Conservation (phyloP, 2,113 vertebrate species). For the Serinus canaria region DNA sequence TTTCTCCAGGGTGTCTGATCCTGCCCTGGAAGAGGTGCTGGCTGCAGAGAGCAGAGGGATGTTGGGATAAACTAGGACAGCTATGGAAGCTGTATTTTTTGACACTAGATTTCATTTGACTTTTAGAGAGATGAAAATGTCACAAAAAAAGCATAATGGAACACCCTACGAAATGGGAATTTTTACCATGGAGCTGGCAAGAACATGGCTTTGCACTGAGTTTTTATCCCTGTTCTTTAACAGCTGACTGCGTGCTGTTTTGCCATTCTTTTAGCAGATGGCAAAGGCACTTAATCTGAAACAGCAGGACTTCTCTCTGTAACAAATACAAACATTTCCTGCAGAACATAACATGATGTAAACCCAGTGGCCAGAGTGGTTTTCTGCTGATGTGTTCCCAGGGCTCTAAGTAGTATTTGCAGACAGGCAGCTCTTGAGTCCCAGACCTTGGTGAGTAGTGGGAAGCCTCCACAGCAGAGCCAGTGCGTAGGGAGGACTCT, state of each 20-base stretch:
- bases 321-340: not conserved
- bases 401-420: not conserved
- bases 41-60: not conserved
- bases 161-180: not conserved
- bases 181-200: not conserved
- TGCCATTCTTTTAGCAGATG: not conserved
- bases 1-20: not conserved
- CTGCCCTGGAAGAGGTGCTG: not conserved
- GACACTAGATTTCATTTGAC: not conserved
- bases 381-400: not conserved
- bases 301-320: not conserved
- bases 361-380: not conserved
- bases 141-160: not conserved
- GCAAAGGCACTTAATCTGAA: not conserved
- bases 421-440: not conserved
- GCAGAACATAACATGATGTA: not conserved
- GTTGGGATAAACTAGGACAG: not conserved
- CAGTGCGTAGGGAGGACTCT: fast-evolving
- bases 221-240: not conserved
- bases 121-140: not conserved
- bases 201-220: not conserved
- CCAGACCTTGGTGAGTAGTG: fast-evolving
- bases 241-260: not conserved
- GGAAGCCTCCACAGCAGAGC: fast-evolving
- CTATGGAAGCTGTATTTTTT: not conserved